Percentiles rank a stretch among this genome's conserved stretches.
Conservation (phyloP, 2,888 invertebrate species). For the Glyphotaelius pellucidus region DNA sequence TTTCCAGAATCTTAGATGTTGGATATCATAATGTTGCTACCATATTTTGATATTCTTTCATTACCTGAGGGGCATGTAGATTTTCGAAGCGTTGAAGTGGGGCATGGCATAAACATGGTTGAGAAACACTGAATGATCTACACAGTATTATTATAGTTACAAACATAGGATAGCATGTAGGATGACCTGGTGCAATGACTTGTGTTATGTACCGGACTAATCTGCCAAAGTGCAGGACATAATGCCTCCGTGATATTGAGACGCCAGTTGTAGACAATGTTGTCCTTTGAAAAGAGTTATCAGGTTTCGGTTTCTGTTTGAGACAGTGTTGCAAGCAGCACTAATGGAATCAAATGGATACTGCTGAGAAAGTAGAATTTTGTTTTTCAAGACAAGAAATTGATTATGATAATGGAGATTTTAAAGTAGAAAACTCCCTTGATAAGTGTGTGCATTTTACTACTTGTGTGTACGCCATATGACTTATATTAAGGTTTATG, state of each 20-base stretch:
- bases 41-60: no score
- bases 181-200: background rate
- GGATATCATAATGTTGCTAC: no score
- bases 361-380: background rate
- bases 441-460: background rate
- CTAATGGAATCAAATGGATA: background rate
- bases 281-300: slow-evolving; percentile 2
- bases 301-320: background rate
- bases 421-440: background rate
- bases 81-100: no score
- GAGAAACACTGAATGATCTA: no score
- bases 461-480: no score
- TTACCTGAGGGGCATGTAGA: no score
- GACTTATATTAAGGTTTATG: no score
- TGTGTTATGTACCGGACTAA: slow-evolving; percentile 21
- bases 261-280: background rate
- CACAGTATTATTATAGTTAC: background rate
- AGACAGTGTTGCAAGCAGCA: background rate
- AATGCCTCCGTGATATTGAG: background rate
- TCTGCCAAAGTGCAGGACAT: slow-evolving; percentile 30
- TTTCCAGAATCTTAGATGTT: no score
- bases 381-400: background rate
- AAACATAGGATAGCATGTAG: background rate
- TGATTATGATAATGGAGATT: background rate
- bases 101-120: no score